Evolutionary conservation across 1,140 invertebrate genomes (phyloP).

Genomic region (Pseudachorutes palmiensis): DNA sequence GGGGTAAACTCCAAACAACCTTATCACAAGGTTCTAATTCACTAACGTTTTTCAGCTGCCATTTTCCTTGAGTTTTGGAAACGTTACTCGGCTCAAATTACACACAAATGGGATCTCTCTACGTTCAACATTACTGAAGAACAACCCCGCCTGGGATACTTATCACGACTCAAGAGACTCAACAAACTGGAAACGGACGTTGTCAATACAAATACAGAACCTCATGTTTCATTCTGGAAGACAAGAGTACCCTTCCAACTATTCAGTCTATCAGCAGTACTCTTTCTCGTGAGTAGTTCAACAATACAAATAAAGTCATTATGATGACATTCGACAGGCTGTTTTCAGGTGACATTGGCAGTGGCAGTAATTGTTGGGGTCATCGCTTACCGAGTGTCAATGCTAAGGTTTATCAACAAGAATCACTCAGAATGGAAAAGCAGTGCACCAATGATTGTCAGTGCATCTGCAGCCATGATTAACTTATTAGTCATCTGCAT

Average conservation of each 20-base stretch:
- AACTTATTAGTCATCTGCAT: slow-evolving; percentile 78
- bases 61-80: slow-evolving; percentile 93
- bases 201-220: slow-evolving; percentile 69
- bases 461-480: slow-evolving; percentile 71
- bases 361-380: slow-evolving; percentile 79
- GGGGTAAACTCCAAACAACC: slow-evolving; percentile 55
- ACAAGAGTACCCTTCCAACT: slow-evolving; percentile 71
- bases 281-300: slow-evolving; percentile 55
- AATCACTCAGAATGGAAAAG: slow-evolving; percentile 12
- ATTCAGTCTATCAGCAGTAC: slow-evolving; percentile 72
- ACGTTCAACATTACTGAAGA: slow-evolving; percentile 78
- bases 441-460: slow-evolving; percentile 45
- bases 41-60: slow-evolving; percentile 49
- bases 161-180: slow-evolving; percentile 60
- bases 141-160: slow-evolving; percentile 74
- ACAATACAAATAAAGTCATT: neutral
- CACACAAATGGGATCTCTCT: slow-evolving; percentile 81
- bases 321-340: neutral
- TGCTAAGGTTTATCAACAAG: slow-evolving; percentile 59
- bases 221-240: slow-evolving; percentile 78
- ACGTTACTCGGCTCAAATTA: slow-evolving; percentile 79
- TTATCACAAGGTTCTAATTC: neutral
- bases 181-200: slow-evolving; percentile 54
- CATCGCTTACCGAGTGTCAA: slow-evolving; percentile 82
- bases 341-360: slow-evolving; percentile 59